phyloP scores from a whole-genome alignment of 2,113 vertebrate genomes.

The Piprites chloris region DNA sequence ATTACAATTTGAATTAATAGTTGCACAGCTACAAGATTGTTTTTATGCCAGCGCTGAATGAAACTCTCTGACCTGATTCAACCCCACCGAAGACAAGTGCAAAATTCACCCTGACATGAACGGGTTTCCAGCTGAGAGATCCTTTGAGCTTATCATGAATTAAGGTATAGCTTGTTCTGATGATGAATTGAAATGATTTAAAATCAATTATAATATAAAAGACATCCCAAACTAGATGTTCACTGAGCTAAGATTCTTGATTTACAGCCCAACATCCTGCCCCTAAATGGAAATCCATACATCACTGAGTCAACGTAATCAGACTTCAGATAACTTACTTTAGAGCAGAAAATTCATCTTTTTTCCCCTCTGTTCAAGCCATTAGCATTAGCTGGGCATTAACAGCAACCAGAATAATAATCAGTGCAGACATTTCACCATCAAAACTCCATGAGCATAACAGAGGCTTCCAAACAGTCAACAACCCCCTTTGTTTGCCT shows the following conservation, averaged over 20 bases:
- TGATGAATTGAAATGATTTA: background rate
- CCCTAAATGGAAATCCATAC: slow-evolving; percentile 33
- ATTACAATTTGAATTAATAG: slow-evolving; percentile 33
- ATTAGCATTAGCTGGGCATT: background rate
- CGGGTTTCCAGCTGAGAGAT: background rate
- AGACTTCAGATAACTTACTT: slow-evolving; percentile 6
- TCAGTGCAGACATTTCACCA: background rate
- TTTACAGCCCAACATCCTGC: slow-evolving; percentile 25
- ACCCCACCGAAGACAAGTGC: slow-evolving; percentile 12
- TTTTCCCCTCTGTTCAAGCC: background rate
- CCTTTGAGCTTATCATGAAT: background rate
- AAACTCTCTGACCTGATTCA: background rate
- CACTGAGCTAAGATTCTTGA: background rate
- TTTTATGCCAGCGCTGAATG: background rate
- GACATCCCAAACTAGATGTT: background rate
- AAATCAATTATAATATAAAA: slow-evolving; percentile 26
- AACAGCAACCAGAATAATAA: background rate
- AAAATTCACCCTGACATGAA: slow-evolving; percentile 24
- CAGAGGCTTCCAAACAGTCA: background rate
- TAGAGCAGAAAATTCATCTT: background rate
- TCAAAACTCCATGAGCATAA: background rate
- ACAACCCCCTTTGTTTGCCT: background rate
- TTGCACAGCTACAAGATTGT: slow-evolving; percentile 27
- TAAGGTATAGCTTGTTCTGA: slow-evolving; percentile 30
- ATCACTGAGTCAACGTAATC: slow-evolving; percentile 1